Evolutionary conservation across 2,113 vertebrate genomes (phyloP), one percentile per base, ranked within the genome.

Genomic region (Pipa parva): DNA sequence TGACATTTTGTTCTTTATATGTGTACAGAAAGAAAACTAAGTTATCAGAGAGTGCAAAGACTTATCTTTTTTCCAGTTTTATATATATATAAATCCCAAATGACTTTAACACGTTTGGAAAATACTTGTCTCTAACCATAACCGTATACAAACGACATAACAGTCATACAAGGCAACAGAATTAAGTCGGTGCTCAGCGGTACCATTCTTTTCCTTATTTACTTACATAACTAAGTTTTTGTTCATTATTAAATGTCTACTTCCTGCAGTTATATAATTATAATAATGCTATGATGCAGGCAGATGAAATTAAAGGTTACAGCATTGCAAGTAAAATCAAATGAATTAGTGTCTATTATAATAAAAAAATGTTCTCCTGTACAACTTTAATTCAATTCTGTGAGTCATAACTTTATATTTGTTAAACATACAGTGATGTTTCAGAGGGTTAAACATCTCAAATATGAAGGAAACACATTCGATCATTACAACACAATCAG

Each of bases 251-350:
- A 36, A 49, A 67, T 18, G 27, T 24, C 20, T 21, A 33, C n/a
- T 13, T 57, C n/a, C 29, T 57, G 27, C 21, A 21, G 21, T 50
- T 18, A 9, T 24, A 24, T 13, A 17, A 8, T 52, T 46, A 39
- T 57, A 15, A n/a, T 60, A 27, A 52, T 29, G 51, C 59, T 20
- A 58, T 22, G 1, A 26, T 68, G 26, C 13, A 42, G 33, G 33
- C 22, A 60, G 50, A 68, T 51, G 45, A 18, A 48, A 65, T 51
- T 49, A 28, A 22, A 27, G 12, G 18, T 60, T 54, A 69, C 56
- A 52, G 31, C 29, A 37, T 59, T 54, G 7, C 6, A 52, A 46
- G 36, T 8, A 25, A 27, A 61, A 67, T 74, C 21, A 46, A 42
- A 49, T 9, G 12, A 31, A 49, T 20, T 59, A 31, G 27, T 31